A percentile compares a stretch with the other conserved stretches of the same genome.
Conservation (phyloP, 2,888 invertebrate species). For the Limnephilus marmoratus region DNA sequence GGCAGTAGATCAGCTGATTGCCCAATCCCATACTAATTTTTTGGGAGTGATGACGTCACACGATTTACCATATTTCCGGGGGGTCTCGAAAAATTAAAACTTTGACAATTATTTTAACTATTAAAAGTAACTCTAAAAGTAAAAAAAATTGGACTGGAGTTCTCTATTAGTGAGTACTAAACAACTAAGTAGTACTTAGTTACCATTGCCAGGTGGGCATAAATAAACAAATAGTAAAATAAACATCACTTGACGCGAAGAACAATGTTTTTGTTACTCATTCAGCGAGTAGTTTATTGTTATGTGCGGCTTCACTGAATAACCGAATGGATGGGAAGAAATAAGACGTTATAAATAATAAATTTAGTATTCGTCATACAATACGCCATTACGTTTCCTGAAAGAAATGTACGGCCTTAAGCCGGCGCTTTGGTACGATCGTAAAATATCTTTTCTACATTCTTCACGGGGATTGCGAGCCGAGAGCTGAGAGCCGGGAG, state of each 20-base stretch:
- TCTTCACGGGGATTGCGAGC: slow-evolving; percentile 18
- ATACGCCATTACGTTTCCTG: slow-evolving; percentile 35
- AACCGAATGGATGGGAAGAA: not conserved
- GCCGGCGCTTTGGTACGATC: slow-evolving; percentile 8
- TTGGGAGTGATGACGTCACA: too few relatives aligned
- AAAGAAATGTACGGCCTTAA: slow-evolving; percentile 33
- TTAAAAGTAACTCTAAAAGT: too few relatives aligned
- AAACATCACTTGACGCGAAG: not conserved
- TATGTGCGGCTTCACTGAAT: not conserved
- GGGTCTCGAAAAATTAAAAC: too few relatives aligned
- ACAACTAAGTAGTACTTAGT: too few relatives aligned
- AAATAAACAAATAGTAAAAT: not conserved
- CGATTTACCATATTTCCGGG: too few relatives aligned
- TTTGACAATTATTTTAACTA: too few relatives aligned
- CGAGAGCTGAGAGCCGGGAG: not conserved
- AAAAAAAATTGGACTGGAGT: too few relatives aligned
- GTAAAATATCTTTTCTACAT: slow-evolving; percentile 29
- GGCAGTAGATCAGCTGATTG: too few relatives aligned
- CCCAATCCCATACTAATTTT: too few relatives aligned
- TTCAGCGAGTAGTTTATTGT: not conserved
- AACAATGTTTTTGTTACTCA: not conserved
- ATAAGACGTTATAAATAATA: not conserved
- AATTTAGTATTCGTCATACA: slow-evolving; percentile 14
- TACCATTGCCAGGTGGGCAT: not conserved
- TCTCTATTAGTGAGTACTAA: too few relatives aligned